A percentile compares a stretch with the other conserved stretches of the same genome.
phyloP scores from a whole-genome alignment of 2,113 vertebrate genomes.

The Pleuronectes platessa region DNA sequence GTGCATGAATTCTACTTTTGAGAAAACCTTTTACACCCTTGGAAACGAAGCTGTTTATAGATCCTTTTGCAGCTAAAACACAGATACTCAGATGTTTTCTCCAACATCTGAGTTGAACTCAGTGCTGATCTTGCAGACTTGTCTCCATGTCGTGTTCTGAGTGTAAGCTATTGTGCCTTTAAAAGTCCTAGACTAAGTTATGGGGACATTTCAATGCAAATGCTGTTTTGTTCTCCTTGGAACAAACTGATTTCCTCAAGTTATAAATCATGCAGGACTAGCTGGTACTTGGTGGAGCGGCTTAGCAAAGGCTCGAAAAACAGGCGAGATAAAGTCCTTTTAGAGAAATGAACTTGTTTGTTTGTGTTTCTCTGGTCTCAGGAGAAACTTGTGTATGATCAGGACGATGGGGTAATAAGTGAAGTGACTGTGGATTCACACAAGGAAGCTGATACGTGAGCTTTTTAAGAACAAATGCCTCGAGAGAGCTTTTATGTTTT shows the following conservation, averaged over 20 bases:
- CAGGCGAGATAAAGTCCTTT: neutral
- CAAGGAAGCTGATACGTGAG: too few relatives aligned
- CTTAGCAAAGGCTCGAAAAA: neutral
- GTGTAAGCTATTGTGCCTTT: neutral
- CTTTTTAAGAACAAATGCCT: too few relatives aligned
- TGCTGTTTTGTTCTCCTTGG: too few relatives aligned
- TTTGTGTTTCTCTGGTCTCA: conserved; percentile 4
- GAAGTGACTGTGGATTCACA: neutral
- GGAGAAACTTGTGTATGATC: neutral
- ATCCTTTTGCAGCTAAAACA: neutral
- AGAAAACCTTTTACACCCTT: neutral
- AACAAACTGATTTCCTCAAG: neutral
- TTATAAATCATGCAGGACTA: neutral
- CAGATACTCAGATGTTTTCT: too few relatives aligned
- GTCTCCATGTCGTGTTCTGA: neutral
- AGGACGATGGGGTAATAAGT: neutral
- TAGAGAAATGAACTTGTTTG: neutral
- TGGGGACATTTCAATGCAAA: neutral
- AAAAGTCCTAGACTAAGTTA: too few relatives aligned
- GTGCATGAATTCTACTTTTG: neutral
- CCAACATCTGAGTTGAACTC: neutral
- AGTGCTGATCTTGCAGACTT: neutral
- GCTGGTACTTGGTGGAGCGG: neutral
- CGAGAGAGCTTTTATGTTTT: neutral
- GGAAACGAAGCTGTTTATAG: neutral